These are phyloP conservation scores for Diachasmimorpha longicaudata DNA, from an alignment of 1,140 invertebrate genomes.

Conservation along the genomic window DNA sequence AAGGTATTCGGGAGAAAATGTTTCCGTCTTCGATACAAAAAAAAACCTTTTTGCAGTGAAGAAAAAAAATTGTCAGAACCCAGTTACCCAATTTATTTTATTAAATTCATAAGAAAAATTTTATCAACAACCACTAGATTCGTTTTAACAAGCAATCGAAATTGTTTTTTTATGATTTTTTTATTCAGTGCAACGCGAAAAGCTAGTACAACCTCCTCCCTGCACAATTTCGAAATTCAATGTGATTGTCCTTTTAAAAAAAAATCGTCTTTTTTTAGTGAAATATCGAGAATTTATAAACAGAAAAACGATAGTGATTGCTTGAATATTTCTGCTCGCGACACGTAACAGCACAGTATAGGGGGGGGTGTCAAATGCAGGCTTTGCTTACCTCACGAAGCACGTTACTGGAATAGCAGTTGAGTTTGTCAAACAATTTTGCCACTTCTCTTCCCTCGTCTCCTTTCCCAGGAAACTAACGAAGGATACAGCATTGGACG, in stretches of 20 bases:
- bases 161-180: no score
- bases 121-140: no score
- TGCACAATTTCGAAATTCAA: no score
- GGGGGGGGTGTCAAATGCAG: conserved; percentile 12
- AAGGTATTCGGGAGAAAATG: no score
- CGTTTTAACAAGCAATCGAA: no score
- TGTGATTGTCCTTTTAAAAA: not conserved
- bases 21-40: no score
- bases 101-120: no score
- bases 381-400: not conserved
- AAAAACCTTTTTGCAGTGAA: no score
- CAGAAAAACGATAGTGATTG: not conserved
- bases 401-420: not conserved
- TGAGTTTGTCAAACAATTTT: conserved; percentile 16
- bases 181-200: no score
- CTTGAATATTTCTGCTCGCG: not conserved
- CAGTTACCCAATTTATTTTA: no score
- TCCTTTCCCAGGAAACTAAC: not conserved
- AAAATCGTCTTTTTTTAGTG: not conserved
- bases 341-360: not conserved
- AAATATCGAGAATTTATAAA: not conserved
- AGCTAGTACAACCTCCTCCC: no score
- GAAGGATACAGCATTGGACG: not conserved
- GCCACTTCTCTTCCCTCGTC: not conserved
- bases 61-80: no score